Evolutionary conservation across 2,888 invertebrate species (phyloP).

Genomic region (Petrophora chlorosata): DNA sequence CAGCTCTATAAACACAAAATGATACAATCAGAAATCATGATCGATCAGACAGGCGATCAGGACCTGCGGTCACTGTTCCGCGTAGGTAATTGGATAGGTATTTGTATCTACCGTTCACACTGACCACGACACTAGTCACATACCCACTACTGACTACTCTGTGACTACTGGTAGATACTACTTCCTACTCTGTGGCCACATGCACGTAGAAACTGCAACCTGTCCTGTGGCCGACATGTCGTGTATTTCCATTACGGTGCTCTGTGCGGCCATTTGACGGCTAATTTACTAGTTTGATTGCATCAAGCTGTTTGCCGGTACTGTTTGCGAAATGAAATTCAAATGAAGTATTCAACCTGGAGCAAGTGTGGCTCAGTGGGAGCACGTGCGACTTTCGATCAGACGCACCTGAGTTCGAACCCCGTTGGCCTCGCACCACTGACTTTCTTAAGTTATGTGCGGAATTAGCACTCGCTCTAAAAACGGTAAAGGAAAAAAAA

Average conservation of each 20-base stretch:
- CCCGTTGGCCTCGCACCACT: too few species aligned
- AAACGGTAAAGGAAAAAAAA: too few species aligned
- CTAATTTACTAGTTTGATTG: constrained; percentile 15
- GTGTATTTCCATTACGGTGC: constrained; percentile 5
- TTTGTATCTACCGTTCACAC: background rate
- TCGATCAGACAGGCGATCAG: constrained; percentile 29
- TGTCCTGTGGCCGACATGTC: constrained; percentile 1
- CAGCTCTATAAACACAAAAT: background rate
- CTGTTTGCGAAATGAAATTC: constrained; percentile 4
- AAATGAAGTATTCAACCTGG: too few species aligned
- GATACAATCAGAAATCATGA: constrained; percentile 19
- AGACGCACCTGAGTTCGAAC: too few species aligned
- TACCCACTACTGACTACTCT: background rate
- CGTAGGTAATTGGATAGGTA: constrained; percentile 18
- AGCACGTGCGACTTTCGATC: too few species aligned
- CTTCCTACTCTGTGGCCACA: background rate
- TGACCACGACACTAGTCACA: background rate
- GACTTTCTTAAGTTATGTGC: too few species aligned
- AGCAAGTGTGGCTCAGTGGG: too few species aligned
- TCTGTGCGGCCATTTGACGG: constrained; percentile 16
- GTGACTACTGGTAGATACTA: too few species aligned
- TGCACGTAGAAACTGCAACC: too few species aligned
- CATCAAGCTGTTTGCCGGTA: constrained; percentile 1
- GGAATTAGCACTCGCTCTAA: too few species aligned
- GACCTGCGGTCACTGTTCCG: constrained; percentile 28